A percentile compares a stretch with the other conserved stretches of the same genome.
These are phyloP conservation scores for Glaucidium brasilianum DNA, from an alignment of 2,113 vertebrate genomes.

Conservation along the genomic window DNA sequence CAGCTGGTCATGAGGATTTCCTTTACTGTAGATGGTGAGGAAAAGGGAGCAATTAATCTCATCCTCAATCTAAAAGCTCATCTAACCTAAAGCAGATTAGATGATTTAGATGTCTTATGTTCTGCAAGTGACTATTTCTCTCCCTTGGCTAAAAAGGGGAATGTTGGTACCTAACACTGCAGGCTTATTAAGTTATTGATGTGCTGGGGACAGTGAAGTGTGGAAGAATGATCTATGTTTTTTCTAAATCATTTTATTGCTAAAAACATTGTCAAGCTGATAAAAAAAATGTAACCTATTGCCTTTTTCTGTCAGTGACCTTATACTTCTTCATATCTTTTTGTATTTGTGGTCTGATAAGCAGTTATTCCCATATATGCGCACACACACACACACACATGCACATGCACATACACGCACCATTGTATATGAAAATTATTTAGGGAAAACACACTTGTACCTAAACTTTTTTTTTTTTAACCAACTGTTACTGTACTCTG, in stretches of 20 bases:
- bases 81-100: background rate
- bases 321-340: background rate
- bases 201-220: background rate
- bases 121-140: background rate
- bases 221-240: background rate
- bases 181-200: background rate
- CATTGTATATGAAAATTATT: background rate
- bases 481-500: accelerated
- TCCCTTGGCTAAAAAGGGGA: background rate
- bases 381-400: background rate
- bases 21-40: background rate
- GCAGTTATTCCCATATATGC: background rate
- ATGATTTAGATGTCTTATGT: background rate
- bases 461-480: background rate
- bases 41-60: background rate
- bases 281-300: background rate
- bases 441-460: background rate
- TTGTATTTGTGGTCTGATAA: background rate
- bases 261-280: background rate
- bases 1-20: background rate
- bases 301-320: background rate
- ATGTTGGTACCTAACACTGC: background rate
- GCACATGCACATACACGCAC: background rate
- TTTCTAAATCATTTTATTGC: background rate
- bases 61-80: background rate